Evolutionary conservation across 2,888 invertebrate genomes (phyloP).

Genomic region (Limulus polyphemus): DNA sequence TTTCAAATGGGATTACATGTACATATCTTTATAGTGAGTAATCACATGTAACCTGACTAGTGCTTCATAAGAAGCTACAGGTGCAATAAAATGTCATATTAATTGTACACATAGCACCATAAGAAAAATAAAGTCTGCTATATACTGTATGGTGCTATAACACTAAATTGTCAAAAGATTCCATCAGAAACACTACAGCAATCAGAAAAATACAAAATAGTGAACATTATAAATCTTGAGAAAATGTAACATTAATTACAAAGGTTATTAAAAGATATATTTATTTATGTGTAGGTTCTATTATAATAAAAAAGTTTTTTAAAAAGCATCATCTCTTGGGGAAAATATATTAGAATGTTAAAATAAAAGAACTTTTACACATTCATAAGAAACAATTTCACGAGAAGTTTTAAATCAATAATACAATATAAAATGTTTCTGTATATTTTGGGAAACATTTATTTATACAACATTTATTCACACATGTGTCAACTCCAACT

Average conservation of each 20-base stretch:
- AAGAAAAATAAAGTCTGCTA: conserved; percentile 18
- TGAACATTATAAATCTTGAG: conserved; percentile 23
- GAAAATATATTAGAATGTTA: no score
- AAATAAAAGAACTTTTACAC: no score
- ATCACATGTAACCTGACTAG: not conserved
- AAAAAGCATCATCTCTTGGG: conserved; percentile 8
- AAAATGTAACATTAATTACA: conserved; percentile 25
- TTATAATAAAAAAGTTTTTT: conserved; percentile 24
- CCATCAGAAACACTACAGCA: conserved; percentile 23
- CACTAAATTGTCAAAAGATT: conserved; percentile 4
- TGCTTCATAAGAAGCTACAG: conserved; percentile 19
- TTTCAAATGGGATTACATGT: no score
- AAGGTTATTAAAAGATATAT: conserved; percentile 24
- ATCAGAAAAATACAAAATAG: conserved; percentile 25
- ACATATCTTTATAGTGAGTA: no score
- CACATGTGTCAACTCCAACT: no score
- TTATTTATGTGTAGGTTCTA: conserved; percentile 18
- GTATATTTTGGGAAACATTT: no score
- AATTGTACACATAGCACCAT: conserved; percentile 18
- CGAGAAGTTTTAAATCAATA: no score
- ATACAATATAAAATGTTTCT: no score
- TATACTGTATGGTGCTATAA: no score
- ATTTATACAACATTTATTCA: no score
- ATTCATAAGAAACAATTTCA: no score
- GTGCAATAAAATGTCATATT: conserved; percentile 12